phyloP scores from a whole-genome alignment of 2,797 vertebrate genomes.

The Poliocrania exsul region DNA sequence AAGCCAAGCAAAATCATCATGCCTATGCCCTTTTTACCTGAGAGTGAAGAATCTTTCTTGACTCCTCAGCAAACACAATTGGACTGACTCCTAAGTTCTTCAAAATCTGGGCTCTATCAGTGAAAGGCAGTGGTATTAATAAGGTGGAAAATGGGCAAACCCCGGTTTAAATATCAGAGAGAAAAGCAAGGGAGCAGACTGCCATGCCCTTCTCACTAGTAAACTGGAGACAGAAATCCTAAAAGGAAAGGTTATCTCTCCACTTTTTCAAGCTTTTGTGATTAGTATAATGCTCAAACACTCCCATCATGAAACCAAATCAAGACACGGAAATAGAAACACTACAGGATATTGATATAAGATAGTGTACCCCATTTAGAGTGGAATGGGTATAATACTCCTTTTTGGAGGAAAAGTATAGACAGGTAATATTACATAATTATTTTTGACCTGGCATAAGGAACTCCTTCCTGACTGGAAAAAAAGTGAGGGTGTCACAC shows the following conservation, averaged over 20 bases:
- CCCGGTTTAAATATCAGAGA: background rate
- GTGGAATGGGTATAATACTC: background rate
- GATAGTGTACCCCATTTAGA: background rate
- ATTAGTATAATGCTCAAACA: background rate
- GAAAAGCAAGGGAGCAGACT: background rate
- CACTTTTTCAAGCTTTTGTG: background rate
- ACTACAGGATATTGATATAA: background rate
- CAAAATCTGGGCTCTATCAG: background rate
- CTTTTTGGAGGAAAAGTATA: background rate
- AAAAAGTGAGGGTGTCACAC: background rate
- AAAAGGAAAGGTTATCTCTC: background rate
- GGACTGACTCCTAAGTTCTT: background rate
- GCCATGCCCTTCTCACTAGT: background rate
- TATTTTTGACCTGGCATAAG: background rate
- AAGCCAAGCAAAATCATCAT: background rate
- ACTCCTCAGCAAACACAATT: background rate
- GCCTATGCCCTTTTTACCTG: background rate
- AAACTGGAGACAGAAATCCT: background rate
- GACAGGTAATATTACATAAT: fast-evolving
- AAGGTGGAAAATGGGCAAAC: background rate
- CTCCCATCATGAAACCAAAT: background rate
- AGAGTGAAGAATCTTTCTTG: background rate
- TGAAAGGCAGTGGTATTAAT: background rate
- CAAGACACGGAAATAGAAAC: background rate
- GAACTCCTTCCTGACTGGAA: background rate